phyloP scores from a whole-genome alignment of 2,797 vertebrate genomes.

The Brachyalestes nurse region DNA sequence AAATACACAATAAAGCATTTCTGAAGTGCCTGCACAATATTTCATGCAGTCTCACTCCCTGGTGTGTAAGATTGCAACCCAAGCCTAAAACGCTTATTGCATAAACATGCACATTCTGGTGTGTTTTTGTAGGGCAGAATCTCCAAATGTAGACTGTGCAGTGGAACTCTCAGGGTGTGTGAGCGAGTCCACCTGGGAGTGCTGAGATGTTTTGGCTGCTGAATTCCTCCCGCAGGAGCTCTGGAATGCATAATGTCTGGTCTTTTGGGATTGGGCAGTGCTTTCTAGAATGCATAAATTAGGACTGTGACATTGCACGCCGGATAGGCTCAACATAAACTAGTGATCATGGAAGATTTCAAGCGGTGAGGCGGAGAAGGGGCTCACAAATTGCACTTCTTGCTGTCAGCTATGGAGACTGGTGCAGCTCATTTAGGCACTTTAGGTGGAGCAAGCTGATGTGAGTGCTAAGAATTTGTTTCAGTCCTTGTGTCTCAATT shows the following conservation, averaged over 20 bases:
- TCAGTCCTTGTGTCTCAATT: neutral
- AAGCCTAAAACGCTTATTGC: constrained; percentile 39
- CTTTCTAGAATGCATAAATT: constrained; percentile 51
- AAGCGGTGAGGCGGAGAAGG: constrained; percentile 27
- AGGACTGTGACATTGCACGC: constrained; percentile 39
- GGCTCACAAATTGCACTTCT: constrained; percentile 28
- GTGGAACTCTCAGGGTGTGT: constrained; percentile 16
- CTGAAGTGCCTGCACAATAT: neutral
- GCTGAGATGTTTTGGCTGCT: constrained; percentile 35
- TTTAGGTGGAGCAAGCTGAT: constrained; percentile 5
- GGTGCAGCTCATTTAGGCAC: constrained; percentile 35
- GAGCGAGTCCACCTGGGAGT: constrained; percentile 41
- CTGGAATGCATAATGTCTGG: constrained; percentile 38
- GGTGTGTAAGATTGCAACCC: constrained; percentile 11
- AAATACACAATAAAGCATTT: neutral
- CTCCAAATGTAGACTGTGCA: constrained; percentile 8
- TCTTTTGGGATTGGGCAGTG: constrained; percentile 37
- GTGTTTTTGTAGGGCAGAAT: constrained; percentile 11
- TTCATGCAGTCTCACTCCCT: neutral
- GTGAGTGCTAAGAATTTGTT: constrained; percentile 11
- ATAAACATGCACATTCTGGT: constrained; percentile 31
- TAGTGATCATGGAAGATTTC: constrained; percentile 45
- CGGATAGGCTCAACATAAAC: constrained; percentile 44
- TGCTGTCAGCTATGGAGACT: constrained; percentile 8
- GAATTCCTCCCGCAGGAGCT: constrained; percentile 39